A percentile compares a stretch with the other conserved stretches of the same genome.
phyloP scores from a whole-genome alignment of 2,113 vertebrate genomes.

The Toxotes chatareus region DNA sequence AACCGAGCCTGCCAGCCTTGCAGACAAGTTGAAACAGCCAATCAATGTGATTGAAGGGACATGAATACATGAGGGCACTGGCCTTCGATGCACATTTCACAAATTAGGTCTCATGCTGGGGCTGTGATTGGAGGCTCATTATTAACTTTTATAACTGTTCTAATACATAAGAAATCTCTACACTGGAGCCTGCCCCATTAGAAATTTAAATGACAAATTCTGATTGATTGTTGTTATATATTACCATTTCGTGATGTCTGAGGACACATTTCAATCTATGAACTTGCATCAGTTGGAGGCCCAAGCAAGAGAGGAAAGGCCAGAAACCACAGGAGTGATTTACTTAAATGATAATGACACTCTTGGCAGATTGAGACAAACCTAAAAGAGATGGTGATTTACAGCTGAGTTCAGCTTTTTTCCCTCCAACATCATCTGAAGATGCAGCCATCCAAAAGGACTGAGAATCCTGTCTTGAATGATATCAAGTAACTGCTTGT shows the following conservation, averaged over 20 bases:
- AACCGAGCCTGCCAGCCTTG: constrained; percentile 23
- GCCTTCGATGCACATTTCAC: constrained; percentile 45
- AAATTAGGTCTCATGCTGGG: constrained; percentile 45
- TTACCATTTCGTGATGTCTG: constrained; percentile 15
- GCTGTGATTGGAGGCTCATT: constrained; percentile 41
- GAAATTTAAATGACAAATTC: constrained; percentile 24
- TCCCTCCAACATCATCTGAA: constrained; percentile 3
- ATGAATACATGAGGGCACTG: constrained; percentile 47
- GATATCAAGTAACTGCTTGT: constrained; percentile 11
- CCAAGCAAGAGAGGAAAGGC: constrained; percentile 35
- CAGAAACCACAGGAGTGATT: constrained; percentile 42
- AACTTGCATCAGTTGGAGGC: constrained; percentile 42
- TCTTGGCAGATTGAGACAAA: constrained; percentile 49
- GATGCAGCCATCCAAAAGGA: constrained; percentile 25
- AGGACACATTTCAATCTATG: constrained; percentile 41
- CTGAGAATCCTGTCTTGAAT: constrained; percentile 15
- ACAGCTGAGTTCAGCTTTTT: constrained; percentile 41
- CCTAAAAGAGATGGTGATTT: constrained; percentile 45
- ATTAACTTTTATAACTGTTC: constrained; percentile 38
- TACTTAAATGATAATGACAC: constrained; percentile 52
- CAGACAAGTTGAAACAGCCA: constrained; percentile 47
- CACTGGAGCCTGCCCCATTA: constrained; percentile 14
- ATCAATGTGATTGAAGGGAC: constrained; percentile 61
- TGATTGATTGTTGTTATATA: constrained; percentile 19
- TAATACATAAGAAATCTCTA: constrained; percentile 28